A percentile compares a stretch with the other conserved stretches of the same genome.
phyloP scores from a whole-genome alignment of 37 sponge, comb jelly and placozoan genomes.

The Hormiphora californensis region DNA sequence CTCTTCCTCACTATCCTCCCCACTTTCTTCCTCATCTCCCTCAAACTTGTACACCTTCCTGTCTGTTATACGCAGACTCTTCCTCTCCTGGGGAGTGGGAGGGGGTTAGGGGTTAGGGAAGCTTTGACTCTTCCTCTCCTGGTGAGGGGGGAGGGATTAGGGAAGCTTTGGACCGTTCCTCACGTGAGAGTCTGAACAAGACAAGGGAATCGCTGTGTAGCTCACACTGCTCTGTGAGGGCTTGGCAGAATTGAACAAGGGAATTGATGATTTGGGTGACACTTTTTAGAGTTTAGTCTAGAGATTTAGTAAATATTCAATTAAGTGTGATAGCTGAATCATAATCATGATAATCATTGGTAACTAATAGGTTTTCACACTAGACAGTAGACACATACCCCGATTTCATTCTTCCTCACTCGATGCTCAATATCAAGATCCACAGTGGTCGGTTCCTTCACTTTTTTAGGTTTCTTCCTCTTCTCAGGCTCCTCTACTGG shows the following conservation, averaged over 20 bases:
- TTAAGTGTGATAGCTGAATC: no score
- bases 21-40: not conserved
- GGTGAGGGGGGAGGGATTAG: not conserved
- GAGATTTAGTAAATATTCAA: no score
- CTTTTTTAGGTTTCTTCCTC: not conserved
- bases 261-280: no score
- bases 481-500: not conserved
- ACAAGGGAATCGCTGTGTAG: no score
- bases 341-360: no score
- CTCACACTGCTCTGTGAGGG: no score
- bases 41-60: constrained; percentile 36
- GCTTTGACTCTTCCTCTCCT: no score
- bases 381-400: not conserved
- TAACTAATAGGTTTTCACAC: not conserved
- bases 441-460: not conserved
- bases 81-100: constrained; percentile 1
- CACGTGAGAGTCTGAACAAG: not conserved
- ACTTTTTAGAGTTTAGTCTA: no score
- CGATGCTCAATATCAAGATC: not conserved
- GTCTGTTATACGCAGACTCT: constrained; percentile 4
- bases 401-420: not conserved
- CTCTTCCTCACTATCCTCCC: constrained; percentile 14
- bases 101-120: not conserved
- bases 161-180: not conserved
- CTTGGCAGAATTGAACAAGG: no score